Evolutionary conservation across 2,113 vertebrate genomes (phyloP), one percentile per base, ranked within the genome.

Genomic region (Turdus rufiventris): DNA sequence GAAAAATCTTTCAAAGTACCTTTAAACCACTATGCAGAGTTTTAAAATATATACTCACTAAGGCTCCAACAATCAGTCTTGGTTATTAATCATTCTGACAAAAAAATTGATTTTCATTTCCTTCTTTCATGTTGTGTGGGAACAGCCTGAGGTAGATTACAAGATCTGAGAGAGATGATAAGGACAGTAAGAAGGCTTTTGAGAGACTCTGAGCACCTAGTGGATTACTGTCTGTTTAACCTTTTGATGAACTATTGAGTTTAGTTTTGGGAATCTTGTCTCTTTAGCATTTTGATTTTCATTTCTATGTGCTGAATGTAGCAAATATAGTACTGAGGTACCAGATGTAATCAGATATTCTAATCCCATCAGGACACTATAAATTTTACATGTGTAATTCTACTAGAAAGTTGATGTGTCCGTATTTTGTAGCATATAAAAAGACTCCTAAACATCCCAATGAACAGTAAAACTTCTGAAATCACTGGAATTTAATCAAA

Each of bases 21-120:
- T 78, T 61, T 76, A 82, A 83, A 78, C 29, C 89, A 76, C 62
- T 78, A 47, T 33, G 89, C 57, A 38, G 34, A 56, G 26, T 89
- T 81, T 90, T 24, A 78, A 89, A 89, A 72, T 71, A 71, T 7
- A 75, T 75, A 65, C 33, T 87, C 40, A 75, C 50, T 45, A 65
- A 85, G 34, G 58, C 18, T 79, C 26, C 73, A 85, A 38, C 54
- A 72, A 89, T 85, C 73, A 87, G 66, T 42, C 77, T 57, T 68
- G 45, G 80, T 76, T 96, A 94, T 94, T 89, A 94, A 87, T 94
- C 77, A 92, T 70, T 54, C 51, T 79, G 81, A 83, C 70, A 73
- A 94, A 95, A 38, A 61, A 38, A 94, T 47, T 91, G 73, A 89
- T 94, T 96, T 92, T 89, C 18, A 62, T 93, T 96, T 96, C 78